Evolutionary conservation across 2,113 vertebrate genomes (phyloP).

Genomic region (Patagioenas fasciata): DNA sequence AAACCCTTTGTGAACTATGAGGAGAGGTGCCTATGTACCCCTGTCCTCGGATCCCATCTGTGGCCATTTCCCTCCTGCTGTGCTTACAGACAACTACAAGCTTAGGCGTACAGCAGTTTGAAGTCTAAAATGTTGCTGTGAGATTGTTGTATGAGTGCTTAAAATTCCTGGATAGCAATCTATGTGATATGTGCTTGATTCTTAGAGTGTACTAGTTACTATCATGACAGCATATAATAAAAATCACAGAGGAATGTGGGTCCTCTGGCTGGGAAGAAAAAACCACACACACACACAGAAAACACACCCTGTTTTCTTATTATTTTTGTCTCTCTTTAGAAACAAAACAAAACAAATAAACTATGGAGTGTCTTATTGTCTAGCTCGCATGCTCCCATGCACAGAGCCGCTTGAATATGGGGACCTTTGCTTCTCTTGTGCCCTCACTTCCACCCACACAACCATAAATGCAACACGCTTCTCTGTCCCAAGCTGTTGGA

Average conservation of each 20-base stretch:
- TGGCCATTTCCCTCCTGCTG: neutral
- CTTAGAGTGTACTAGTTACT: neutral
- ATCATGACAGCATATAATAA: neutral
- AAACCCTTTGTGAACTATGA: neutral
- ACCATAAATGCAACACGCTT: neutral
- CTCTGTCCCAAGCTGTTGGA: rapidly evolving
- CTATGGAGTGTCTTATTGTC: neutral
- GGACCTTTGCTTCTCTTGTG: neutral
- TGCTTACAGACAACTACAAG: neutral
- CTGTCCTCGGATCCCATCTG: neutral
- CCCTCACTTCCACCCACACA: neutral
- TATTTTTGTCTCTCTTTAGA: neutral
- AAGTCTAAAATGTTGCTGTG: neutral
- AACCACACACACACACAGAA: neutral
- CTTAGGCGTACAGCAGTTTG: neutral
- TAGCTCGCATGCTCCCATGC: neutral
- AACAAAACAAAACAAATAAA: neutral
- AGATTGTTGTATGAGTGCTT: neutral
- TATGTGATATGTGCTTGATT: neutral
- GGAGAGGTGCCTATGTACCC: neutral
- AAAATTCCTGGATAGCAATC: neutral
- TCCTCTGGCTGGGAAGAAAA: neutral
- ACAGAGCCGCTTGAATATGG: neutral
- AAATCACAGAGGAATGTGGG: neutral
- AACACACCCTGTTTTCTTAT: neutral